Evolutionary conservation across 1,140 invertebrate genomes (phyloP), one percentile per base, ranked within the genome.

Genomic region (Cephus cinctus): DNA sequence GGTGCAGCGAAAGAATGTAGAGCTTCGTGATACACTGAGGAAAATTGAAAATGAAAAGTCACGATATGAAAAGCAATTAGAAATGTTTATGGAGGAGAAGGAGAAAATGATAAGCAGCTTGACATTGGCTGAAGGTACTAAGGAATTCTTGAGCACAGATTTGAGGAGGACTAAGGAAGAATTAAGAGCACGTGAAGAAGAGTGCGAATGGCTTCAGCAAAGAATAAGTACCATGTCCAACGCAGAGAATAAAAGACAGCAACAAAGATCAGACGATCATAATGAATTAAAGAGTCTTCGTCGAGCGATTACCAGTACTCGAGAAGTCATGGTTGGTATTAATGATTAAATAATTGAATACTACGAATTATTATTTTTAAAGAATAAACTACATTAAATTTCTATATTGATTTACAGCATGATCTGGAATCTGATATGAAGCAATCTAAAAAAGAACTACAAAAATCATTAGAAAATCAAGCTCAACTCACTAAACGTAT

Each of bases 41-140:
- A 65, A 54, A 39, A 2, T 70, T 4, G 66, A 77, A 14, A 73
- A 80, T 12, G 79, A 80, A 27, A 76, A 76, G 43, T 63, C 65
- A 18, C 74, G 73, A 11, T 67, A 76, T 11, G 65, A 78, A 6
- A 76, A 79, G 9, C 78, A 81, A 3, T 58, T 88, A 0, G 84
- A 87, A 52, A 69, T 76, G 0, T 77, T 80, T 0, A 70, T 83
- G 45, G 79, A 85, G 23, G 80, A 82, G 6, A 82, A 86, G 48
- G 76, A 81, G 32, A 81, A 82, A 47, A 66, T 86, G 22, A 79
- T 83, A 47, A 83, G 80, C 47, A 67, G 78, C 12, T 50, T 87
- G 12, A 78, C 81, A 41, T 62, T 79, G 14, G 76, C 81, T 11
- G 76, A 81, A 31, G 73, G 74, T 8, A 69, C 73, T 0, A 78